Base-by-base conservation (phyloP, 2,113 vertebrate genomes). In the Galemys pyrenaicus region DNA sequence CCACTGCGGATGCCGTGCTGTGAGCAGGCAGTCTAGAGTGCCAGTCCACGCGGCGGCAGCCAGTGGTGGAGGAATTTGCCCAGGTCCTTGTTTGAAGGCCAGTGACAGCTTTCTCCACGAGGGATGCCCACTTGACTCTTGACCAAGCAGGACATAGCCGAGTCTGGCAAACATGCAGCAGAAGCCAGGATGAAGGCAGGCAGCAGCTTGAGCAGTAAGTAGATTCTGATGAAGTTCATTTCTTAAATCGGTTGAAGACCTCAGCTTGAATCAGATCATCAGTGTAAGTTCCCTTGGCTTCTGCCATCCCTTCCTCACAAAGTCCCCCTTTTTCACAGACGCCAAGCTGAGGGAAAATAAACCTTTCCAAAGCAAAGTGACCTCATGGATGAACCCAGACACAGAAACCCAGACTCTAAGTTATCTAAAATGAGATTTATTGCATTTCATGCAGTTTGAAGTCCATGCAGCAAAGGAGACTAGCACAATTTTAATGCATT, bases 391-490 rank as follows among this genome's bases (percentile, higher is more conserved):
- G 73, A 83, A 71, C 78, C 84, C 84, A 81, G 64, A 95, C 90
- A 94, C 70, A 97, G 56, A 87, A 84, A 93, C 78, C 79, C 68
- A 95, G 92, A 97, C 84, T 97, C 80, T 86, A n/a, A 85, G 64
- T 65, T 58, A 95, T 97, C 93, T 97, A 98, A 98, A 92, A 97
- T 96, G 96, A 97, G 56, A 94, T 98, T 98, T 98, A 98, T 98
- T 98, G 98, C 87, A 75, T 97, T 97, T 98, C 39, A 88, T 92
- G 97, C 98, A 98, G 97, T 96, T 96, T 98, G 96, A 98, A 65
- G 97, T 98, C 98, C 98, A 98, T 97, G 98, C 98, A 98, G 24
- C 10, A 95, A 97, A 87, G 85, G 89, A 97, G 90, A 97, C 91
- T 78, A 96, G 96, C 78, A 97, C 94, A 97, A 97, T 92, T 96